These are phyloP conservation scores for Drosophila grimshawi DNA, from an alignment of 1,140 invertebrate genomes.

Conservation along the genomic window DNA sequence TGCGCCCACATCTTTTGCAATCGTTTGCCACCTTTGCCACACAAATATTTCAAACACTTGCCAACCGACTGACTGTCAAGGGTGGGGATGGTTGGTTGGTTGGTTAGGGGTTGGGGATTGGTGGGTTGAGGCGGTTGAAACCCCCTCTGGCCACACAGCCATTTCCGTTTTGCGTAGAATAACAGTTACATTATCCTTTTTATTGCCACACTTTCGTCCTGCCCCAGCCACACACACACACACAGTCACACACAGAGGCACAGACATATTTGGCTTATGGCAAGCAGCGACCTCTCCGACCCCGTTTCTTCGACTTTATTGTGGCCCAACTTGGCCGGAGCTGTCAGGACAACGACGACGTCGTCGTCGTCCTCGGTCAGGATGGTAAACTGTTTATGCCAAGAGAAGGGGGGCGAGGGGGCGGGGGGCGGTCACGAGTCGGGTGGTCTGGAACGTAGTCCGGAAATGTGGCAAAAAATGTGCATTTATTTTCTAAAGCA, in stretches of 20 bases:
- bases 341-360: constrained; percentile 42
- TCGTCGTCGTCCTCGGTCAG: constrained; percentile 12
- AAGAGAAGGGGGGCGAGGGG: neutral
- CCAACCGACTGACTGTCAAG: constrained; percentile 30
- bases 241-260: constrained; percentile 51
- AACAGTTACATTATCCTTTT: constrained; percentile 84
- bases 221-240: constrained; percentile 5
- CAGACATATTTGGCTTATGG: constrained; percentile 80
- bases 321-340: constrained; percentile 45
- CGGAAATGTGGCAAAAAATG: constrained; percentile 78
- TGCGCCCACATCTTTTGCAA: constrained; percentile 65
- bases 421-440: neutral
- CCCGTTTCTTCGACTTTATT: constrained; percentile 65
- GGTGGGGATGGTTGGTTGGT: constrained; percentile 5
- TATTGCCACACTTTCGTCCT: constrained; percentile 82
- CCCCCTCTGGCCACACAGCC: constrained; percentile 35
- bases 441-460: constrained; percentile 5
- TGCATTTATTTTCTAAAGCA: constrained; percentile 72
- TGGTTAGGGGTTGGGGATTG: no score
- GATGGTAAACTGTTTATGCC: constrained; percentile 23
- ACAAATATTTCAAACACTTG: constrained; percentile 83
- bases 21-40: constrained; percentile 81
- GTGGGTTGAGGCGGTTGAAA: no score
- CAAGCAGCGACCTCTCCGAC: constrained; percentile 65
- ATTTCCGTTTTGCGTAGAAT: constrained; percentile 80